Conservation (phyloP, 1,140 invertebrate genomes). For the Bombus pascuorum region DNA sequence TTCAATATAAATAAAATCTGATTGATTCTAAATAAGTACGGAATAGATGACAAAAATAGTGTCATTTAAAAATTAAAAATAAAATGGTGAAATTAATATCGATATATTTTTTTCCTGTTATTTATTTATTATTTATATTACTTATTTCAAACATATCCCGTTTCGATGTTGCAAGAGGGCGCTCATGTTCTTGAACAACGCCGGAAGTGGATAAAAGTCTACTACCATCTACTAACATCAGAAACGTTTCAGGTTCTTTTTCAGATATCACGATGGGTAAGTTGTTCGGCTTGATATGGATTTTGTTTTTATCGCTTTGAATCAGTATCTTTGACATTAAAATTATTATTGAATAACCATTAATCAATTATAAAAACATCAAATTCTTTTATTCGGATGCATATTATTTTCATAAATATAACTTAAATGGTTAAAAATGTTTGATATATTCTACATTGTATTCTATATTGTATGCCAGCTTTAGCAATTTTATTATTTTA, state of each 20-base stretch:
- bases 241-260: slow-evolving; percentile 55
- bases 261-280: slow-evolving; percentile 66
- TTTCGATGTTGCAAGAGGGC: background rate
- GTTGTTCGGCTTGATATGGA: slow-evolving; percentile 9
- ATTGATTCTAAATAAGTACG: background rate
- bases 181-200: background rate
- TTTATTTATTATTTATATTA: background rate
- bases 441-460: background rate
- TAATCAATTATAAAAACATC: background rate
- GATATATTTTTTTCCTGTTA: background rate
- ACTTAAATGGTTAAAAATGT: background rate
- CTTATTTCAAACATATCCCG: background rate
- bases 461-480: too few species aligned
- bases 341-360: background rate
- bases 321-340: slow-evolving; percentile 38
- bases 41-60: background rate
- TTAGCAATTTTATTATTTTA: background rate
- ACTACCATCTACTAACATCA: background rate
- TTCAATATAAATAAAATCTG: background rate
- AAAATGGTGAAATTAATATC: background rate
- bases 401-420: slow-evolving; percentile 29
- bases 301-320: slow-evolving; percentile 54
- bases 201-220: background rate
- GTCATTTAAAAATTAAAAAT: background rate
- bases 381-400: background rate